These are phyloP conservation scores for Entomyzon cyanotis DNA, from an alignment of 2,113 vertebrate species.

Conservation along the genomic window DNA sequence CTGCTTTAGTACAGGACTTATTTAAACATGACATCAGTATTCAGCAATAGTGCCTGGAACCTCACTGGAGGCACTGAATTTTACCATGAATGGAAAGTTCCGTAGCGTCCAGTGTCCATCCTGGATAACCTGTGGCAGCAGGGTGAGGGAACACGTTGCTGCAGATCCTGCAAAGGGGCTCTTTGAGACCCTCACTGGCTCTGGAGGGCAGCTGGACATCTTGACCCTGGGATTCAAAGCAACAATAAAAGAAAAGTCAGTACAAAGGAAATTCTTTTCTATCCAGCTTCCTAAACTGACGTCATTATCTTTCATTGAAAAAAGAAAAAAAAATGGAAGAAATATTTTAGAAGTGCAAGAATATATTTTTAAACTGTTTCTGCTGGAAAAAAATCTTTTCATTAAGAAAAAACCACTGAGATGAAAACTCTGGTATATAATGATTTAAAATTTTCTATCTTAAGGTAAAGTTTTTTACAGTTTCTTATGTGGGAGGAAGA, in stretches of 20 bases:
- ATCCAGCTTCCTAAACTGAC: neutral
- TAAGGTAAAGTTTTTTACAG: neutral
- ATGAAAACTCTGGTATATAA: neutral
- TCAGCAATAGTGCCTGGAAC: neutral
- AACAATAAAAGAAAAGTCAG: neutral
- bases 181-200: neutral
- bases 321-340: no score
- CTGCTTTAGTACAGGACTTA: neutral
- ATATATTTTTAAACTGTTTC: neutral
- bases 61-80: neutral
- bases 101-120: neutral
- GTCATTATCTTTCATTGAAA: neutral
- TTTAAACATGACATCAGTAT: neutral
- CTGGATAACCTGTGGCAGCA: neutral
- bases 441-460: neutral
- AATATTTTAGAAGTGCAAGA: neutral
- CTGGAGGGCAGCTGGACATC: neutral
- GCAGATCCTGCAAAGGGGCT: neutral
- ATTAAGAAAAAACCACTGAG: neutral
- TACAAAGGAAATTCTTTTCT: neutral
- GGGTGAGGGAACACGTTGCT: neutral
- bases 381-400: neutral
- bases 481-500: neutral
- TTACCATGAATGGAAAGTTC: neutral
- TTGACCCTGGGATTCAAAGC: neutral